Conservation (phyloP, 1,140 invertebrate species). For the Pectinophora gossypiella region DNA sequence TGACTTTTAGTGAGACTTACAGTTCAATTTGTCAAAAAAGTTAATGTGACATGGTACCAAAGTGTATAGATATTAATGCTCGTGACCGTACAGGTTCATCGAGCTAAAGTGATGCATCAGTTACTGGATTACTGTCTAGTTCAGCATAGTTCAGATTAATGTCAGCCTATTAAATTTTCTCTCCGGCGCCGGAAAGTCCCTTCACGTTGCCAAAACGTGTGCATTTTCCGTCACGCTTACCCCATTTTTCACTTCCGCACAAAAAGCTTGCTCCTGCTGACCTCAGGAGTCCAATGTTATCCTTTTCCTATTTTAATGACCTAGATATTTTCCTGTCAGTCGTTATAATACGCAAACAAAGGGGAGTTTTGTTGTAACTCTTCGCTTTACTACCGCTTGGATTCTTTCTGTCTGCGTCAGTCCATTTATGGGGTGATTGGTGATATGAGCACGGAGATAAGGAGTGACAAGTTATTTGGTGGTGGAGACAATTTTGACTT, state of each 20-base stretch:
- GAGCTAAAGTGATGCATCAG: no score
- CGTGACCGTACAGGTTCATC: neutral
- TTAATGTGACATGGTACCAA: no score
- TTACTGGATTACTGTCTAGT: neutral
- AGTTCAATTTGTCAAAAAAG: no score
- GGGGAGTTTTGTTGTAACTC: constrained; percentile 6
- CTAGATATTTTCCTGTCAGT: constrained; percentile 15
- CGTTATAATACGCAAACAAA: constrained; percentile 9
- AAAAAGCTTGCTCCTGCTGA: neutral
- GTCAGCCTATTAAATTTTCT: neutral
- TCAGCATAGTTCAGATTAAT: neutral
- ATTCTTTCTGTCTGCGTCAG: constrained; percentile 8
- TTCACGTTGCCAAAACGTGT: neutral
- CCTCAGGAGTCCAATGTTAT: neutral
- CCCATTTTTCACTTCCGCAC: neutral
- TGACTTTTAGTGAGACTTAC: no score
- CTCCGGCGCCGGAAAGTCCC: neutral
- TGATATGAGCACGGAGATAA: no score
- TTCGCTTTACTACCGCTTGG: constrained; percentile 6
- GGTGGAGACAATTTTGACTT: no score
- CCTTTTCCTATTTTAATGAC: constrained; percentile 16
- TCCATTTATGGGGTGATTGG: constrained; percentile 10
- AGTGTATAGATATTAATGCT: no score
- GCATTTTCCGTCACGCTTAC: neutral
- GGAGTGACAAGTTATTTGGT: no score